Evolutionary conservation across 2,888 invertebrate species (phyloP), one percentile per base, ranked within the genome.

Genomic region (Dione vanillae): DNA sequence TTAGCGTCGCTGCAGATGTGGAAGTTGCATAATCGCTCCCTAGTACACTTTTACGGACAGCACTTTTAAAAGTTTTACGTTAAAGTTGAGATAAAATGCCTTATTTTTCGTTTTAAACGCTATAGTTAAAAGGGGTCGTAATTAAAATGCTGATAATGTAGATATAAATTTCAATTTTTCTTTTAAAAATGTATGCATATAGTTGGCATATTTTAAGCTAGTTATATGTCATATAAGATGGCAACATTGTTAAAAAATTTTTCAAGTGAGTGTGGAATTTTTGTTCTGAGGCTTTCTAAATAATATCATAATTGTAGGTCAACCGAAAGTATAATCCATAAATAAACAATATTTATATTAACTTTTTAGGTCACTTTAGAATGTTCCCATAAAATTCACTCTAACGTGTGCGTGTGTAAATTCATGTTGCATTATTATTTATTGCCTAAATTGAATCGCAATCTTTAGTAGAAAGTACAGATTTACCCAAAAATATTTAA

Each of bases 11-110:
- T 52, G 73, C 62, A 71, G 69, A 69, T 65, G 62, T 49, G 58
- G 61, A 71, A 71, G 49, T 67, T 69, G 64, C 59, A 45, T 59
- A 71, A 74, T 74, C 58, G 66, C 71, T 71, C 71, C 68, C 68
- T 41, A 11, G 66, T 40, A 66, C 43, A 70, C 61, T 58, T 70
- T 70, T 70, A 70, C 61, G 52, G 51, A 52, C 41, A 51, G 14
- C 59, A 20, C 35, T 62, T 51, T 43, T 62, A 54, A 43, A 51
- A 59, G 49, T 67, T 67, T 67, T 58, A 51, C 27, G 10, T 5
- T n/a, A 41, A 67, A 59, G 40, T 51, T 61, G n/a, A 61, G 35
- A 45, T 20, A 27, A 61, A 61, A 45, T 58, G 19, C 40, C 2
- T 41, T 19, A 12, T 49, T 56, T 56, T 56, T n/a, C 14, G 37